A percentile compares a stretch with the other conserved stretches of the same genome.
Conservation (phyloP, 2,888 invertebrate genomes). For the Apotomis turbidana region DNA sequence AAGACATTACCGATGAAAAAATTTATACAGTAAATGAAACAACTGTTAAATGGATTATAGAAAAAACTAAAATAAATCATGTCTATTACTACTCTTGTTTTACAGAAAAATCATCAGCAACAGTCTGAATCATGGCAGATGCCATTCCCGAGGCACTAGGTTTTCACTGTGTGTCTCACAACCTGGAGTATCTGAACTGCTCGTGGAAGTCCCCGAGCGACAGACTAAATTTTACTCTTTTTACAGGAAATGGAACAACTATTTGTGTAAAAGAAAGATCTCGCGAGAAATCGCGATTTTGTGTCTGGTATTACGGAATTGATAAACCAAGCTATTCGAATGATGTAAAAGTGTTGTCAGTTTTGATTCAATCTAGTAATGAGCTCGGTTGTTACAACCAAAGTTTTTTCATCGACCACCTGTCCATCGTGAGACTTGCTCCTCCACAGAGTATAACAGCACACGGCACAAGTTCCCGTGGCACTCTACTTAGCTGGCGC, state of each 20-base stretch:
- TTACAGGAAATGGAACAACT: too few relatives aligned
- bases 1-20: background rate
- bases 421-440: background rate
- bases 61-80: background rate
- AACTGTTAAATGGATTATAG: background rate
- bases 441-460: background rate
- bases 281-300: background rate
- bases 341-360: background rate
- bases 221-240: background rate
- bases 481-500: background rate
- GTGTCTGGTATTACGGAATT: background rate
- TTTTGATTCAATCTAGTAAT: background rate
- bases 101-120: too few relatives aligned
- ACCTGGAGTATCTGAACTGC: background rate
- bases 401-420: background rate
- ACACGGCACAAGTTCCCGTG: background rate
- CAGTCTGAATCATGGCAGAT: background rate
- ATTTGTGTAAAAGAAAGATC: background rate
- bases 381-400: background rate
- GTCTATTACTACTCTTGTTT: background rate
- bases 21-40: background rate
- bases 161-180: background rate
- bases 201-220: background rate
- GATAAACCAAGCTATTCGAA: background rate
- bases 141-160: background rate